These are phyloP conservation scores for Watsonalla binaria DNA, from an alignment of 2,888 invertebrate genomes.

Conservation along the genomic window DNA sequence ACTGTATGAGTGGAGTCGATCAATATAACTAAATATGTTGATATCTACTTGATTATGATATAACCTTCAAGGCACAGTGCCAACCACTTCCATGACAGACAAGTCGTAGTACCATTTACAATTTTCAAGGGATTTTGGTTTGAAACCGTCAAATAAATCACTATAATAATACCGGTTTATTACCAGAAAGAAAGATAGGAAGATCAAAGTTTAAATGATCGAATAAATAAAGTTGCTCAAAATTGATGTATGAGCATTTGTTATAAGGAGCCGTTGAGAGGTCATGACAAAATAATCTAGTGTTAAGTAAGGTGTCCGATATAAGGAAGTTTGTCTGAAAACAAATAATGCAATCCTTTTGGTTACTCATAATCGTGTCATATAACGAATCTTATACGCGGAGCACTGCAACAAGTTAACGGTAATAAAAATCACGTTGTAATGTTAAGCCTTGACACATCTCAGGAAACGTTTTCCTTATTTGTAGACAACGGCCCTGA, in stretches of 20 bases:
- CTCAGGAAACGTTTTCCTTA: constrained; percentile 57
- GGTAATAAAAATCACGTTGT: constrained; percentile 48
- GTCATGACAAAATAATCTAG: too few species aligned
- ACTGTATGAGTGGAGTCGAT: constrained; percentile 32
- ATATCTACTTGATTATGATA: constrained; percentile 35
- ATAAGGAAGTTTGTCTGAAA: too few species aligned
- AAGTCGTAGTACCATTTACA: constrained; percentile 8
- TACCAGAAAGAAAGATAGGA: constrained; percentile 3
- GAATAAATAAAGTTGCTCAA: neutral
- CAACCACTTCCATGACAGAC: constrained; percentile 30
- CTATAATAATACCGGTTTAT: neutral
- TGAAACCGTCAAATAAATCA: neutral
- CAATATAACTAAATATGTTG: constrained; percentile 47
- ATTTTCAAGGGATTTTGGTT: constrained; percentile 1
- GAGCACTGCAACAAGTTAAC: constrained; percentile 16
- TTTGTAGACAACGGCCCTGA: constrained; percentile 50
- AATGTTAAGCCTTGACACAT: constrained; percentile 52
- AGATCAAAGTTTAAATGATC: neutral
- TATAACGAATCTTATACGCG: constrained; percentile 8
- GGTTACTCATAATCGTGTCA: neutral
- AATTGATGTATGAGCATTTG: neutral
- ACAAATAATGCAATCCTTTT: too few species aligned
- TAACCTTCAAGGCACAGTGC: constrained; percentile 31
- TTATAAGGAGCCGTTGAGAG: too few species aligned
- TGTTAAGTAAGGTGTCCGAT: too few species aligned